phyloP scores from a whole-genome alignment of 2,888 invertebrate species.

The Chaitophorus viminalis region DNA sequence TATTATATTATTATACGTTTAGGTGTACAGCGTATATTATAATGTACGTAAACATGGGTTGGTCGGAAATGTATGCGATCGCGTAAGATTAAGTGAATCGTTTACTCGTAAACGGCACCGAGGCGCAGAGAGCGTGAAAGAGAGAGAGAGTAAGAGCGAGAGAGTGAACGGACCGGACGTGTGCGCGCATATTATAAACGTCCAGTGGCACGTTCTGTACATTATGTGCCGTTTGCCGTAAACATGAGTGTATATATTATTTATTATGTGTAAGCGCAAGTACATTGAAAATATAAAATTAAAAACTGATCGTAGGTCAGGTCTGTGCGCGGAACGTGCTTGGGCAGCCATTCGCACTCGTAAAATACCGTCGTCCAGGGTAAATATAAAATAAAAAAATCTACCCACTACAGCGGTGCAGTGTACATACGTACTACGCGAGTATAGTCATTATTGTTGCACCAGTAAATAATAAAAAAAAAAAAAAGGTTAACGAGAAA shows the following conservation, averaged over 20 bases:
- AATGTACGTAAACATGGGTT: no score
- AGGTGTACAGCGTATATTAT: neutral
- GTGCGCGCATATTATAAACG: neutral
- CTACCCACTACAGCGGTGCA: neutral
- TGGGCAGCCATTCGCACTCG: conserved; percentile 17
- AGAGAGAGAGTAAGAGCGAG: neutral
- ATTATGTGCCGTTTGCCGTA: conserved; percentile 1
- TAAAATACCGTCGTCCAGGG: conserved; percentile 22
- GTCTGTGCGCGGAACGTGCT: conserved; percentile 39
- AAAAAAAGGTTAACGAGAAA: neutral
- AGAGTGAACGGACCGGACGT: neutral
- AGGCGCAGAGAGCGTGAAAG: neutral
- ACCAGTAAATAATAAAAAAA: no score
- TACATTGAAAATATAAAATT: conserved; percentile 1
- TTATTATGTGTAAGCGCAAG: neutral
- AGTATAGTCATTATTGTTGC: neutral
- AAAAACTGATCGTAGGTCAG: conserved; percentile 55
- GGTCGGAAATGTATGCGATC: no score
- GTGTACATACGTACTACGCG: neutral
- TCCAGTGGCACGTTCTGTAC: conserved; percentile 44
- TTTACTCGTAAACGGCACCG: neutral
- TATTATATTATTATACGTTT: neutral
- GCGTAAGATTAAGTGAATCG: neutral
- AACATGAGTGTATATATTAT: neutral
- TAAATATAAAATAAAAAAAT: conserved; percentile 24